Evolutionary conservation across 2,113 vertebrate species (phyloP).

Genomic region (Aythya baeri): DNA sequence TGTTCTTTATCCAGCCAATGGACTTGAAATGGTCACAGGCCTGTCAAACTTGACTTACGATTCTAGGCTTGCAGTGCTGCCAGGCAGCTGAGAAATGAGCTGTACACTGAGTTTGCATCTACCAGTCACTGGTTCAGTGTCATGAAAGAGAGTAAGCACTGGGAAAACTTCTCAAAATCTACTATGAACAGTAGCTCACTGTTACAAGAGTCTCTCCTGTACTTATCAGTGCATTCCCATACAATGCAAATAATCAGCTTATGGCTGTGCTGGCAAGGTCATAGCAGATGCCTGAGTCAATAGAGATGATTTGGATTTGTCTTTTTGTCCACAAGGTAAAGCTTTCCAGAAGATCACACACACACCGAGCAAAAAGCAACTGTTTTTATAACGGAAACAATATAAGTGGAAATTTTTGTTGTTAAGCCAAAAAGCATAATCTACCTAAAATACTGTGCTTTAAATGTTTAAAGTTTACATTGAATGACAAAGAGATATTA

Average conservation of each 20-base stretch:
- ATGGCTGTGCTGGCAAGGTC: background rate
- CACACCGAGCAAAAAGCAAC: background rate
- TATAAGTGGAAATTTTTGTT: background rate
- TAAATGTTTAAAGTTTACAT: background rate
- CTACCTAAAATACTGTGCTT: background rate
- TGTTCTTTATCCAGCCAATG: background rate
- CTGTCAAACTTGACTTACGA: background rate
- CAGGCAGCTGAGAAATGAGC: background rate
- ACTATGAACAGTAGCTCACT: background rate
- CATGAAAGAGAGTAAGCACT: background rate
- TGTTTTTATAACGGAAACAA: background rate
- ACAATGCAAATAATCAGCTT: background rate
- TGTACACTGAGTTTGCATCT: background rate
- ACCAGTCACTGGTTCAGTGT: fast-evolving
- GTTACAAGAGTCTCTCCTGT: background rate
- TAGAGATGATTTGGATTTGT: background rate
- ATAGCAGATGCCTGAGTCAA: background rate
- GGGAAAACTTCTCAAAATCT: background rate
- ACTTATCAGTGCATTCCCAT: background rate
- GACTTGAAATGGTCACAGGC: background rate
- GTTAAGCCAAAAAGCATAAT: background rate
- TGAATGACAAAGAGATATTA: background rate
- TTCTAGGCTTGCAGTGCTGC: background rate
- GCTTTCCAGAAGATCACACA: background rate
- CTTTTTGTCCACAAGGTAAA: background rate